Evolutionary conservation across 2,113 vertebrate species (phyloP), one percentile per base, ranked within the genome.

Genomic region (Phoenicopterus ruber): DNA sequence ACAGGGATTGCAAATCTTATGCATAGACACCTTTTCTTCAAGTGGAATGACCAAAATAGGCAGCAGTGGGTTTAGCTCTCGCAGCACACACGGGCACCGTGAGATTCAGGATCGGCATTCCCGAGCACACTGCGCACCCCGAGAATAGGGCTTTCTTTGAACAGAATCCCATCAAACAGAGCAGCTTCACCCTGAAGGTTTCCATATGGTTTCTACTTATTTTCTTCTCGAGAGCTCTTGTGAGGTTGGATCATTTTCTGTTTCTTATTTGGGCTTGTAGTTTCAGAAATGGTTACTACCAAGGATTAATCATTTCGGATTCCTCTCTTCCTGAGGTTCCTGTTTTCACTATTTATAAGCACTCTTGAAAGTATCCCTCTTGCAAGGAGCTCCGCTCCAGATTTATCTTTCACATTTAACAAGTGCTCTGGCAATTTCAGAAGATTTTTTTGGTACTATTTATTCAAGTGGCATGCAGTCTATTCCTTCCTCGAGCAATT

Each of bases 191-290:
- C 92, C 90, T 44, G 67, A 46, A 83, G 90, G 57, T 46, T 88
- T 29, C 93, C 95, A 47, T 34, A 24, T 83, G 79, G 17, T 94
- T 88, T 36, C 42, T 36, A 58, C 79, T 86, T 36, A 50, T 71
- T 81, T 91, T 34, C 86, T 73, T 88, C 94, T 88, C 88, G 7
- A 73, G 89, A 95, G 93, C 87, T 70, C 91, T 73, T 70, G 71
- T 65, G 76, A 86, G 89, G 74, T 54, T 83, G 90, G 46, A 80
- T 82, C 55, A 22, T 93, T 85, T 88, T 83, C 81, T 91, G 78
- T 40, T 71, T 77, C 91, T 82, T 83, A 18, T 62, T 40, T 55
- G 49, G 86, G 73, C 66, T 62, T 47, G 47, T 59, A 44, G 55
- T 66, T 59, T 76, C 81, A 72, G 74, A 62, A 61, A 29, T 1